Percentiles rank a stretch among this genome's conserved stretches.
phyloP scores from a whole-genome alignment of 1,140 invertebrate genomes.

The Theocolax elegans region DNA sequence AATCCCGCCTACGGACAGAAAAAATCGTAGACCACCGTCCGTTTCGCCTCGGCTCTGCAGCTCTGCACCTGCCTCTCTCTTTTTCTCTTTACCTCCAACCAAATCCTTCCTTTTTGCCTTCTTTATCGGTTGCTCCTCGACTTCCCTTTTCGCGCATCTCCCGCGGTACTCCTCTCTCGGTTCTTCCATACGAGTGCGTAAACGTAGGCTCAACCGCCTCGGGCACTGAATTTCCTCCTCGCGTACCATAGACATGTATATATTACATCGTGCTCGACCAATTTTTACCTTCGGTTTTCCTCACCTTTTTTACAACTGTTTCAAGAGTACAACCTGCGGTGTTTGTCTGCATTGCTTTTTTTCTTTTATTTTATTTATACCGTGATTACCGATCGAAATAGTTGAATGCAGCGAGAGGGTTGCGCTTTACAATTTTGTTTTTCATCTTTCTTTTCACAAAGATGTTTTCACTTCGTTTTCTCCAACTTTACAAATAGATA shows the following conservation, averaged over 20 bases:
- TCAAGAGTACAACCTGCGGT: neutral
- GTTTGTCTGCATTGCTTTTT: neutral
- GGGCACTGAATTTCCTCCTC: conserved; percentile 11
- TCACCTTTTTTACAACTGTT: too few relatives aligned
- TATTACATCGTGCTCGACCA: too few relatives aligned
- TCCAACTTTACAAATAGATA: too few relatives aligned
- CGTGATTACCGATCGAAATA: too few relatives aligned
- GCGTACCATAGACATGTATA: neutral
- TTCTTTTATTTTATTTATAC: too few relatives aligned
- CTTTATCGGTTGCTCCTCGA: neutral
- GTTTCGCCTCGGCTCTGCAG: neutral
- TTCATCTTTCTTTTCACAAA: too few relatives aligned
- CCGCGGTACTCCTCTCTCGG: neutral
- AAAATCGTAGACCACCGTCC: conserved; percentile 56
- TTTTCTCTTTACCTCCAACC: neutral
- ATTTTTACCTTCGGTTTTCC: too few relatives aligned
- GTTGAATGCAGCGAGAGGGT: too few relatives aligned
- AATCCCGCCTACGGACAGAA: conserved; percentile 64
- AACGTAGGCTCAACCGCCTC: neutral
- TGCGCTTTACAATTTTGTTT: too few relatives aligned
- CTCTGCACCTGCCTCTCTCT: neutral
- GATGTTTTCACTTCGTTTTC: too few relatives aligned
- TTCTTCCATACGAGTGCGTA: neutral
- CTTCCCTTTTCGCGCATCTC: neutral
- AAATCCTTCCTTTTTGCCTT: conserved; percentile 10